Base-by-base conservation (phyloP, 2,797 vertebrate genomes). In the Neosilurus hyrtlii region DNA sequence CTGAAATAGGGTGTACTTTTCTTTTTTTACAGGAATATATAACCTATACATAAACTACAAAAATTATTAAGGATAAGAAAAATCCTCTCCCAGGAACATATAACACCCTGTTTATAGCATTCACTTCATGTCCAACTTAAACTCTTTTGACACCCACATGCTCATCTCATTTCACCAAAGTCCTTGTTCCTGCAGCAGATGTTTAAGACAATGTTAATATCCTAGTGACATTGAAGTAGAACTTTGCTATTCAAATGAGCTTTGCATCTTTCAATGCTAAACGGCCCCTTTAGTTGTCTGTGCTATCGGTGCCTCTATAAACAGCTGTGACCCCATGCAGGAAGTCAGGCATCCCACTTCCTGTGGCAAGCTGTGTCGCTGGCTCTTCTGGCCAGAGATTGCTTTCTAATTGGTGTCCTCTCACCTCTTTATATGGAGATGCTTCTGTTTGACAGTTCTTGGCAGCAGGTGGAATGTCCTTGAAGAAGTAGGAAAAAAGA, bases 341-440 rank as follows among this genome's bases (percentile, higher is more conserved):
- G 93, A 95, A 95, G 94, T 95, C 94, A 93, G 92, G 90, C 93
- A 92, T 92, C 92, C 86, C 93, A 95, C 92, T 96, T 96, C 94
- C 94, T 96, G 94, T 95, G 93, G 93, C 96, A 96, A 96, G 94
- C 96, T 97, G 96, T 96, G 95, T 94, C 93, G 95, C 94, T 92
- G 93, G 94, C 93, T 95, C 95, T 94, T 93, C 94, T 96, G 95
- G 95, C 94, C 94, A 90, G 91, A 93, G 92, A 94, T 95, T 94
- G 94, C 95, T 95, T 96, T 97, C 96, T 97, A 97, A 98, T 98
- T 97, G 97, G 96, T 94, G 94, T 97, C 96, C 96, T 97, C 95
- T 97, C 95, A 97, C 96, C 95, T 96, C 94, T 96, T 94, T 91
- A 90, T 94, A 94, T 92, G 89, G 91, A 95, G 95, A 96, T 95